Percentiles rank a stretch among this genome's conserved stretches.
Conservation (phyloP, 2,113 vertebrate genomes). For the Podocnemis expansa region DNA sequence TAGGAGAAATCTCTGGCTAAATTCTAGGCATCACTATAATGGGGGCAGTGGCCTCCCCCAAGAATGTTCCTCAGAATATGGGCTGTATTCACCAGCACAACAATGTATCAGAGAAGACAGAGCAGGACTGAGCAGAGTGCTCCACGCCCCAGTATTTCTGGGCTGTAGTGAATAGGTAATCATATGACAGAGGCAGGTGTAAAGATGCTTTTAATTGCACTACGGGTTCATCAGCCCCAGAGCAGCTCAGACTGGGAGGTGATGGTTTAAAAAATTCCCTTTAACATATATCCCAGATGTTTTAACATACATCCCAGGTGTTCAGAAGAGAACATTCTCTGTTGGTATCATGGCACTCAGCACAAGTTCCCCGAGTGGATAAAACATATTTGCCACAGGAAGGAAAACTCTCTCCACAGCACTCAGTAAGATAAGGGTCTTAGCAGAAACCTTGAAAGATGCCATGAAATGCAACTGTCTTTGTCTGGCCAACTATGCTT, state of each 20-base stretch:
- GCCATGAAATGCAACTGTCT: not conserved
- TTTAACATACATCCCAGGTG: too few relatives aligned
- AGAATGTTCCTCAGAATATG: not conserved
- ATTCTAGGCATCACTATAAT: not conserved
- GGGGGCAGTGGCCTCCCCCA: not conserved
- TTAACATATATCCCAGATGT: not conserved
- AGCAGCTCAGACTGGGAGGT: not conserved
- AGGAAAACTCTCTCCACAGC: not conserved
- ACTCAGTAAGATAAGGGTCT: fast-evolving
- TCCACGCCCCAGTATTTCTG: not conserved
- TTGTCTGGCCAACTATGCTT: not conserved
- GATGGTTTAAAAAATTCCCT: not conserved
- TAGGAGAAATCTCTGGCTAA: not conserved
- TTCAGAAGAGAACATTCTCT: not conserved
- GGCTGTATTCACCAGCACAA: not conserved
- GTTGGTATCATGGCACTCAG: not conserved
- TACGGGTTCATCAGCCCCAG: not conserved
- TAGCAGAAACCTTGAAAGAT: not conserved
- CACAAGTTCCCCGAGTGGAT: not conserved
- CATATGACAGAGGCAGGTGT: not conserved
- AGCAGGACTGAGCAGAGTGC: not conserved
- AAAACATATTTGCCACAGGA: not conserved
- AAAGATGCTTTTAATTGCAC: not conserved
- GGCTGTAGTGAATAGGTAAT: not conserved
- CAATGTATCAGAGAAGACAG: not conserved